Conservation (phyloP, 2,888 invertebrate genomes). For the Drosophila subsilvestris region DNA sequence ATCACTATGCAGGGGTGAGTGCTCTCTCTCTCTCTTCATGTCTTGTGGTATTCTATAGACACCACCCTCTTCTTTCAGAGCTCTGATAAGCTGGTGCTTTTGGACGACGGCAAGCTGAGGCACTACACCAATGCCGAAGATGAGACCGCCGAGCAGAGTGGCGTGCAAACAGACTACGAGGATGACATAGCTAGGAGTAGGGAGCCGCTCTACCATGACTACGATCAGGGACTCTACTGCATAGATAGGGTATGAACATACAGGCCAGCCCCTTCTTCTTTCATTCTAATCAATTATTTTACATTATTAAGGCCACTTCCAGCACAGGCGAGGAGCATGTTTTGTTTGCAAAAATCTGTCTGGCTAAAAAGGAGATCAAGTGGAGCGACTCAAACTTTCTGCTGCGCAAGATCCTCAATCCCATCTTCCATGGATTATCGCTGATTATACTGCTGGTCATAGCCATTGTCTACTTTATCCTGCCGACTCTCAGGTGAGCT, state of each 20-base stretch:
- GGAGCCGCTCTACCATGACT: slow-evolving; percentile 88
- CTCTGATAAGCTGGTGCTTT: slow-evolving; percentile 86
- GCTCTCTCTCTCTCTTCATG: neutral
- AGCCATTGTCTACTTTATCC: slow-evolving; percentile 91
- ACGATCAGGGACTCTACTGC: slow-evolving; percentile 91
- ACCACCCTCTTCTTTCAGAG: slow-evolving; percentile 80
- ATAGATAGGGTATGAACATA: slow-evolving; percentile 88
- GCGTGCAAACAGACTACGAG: slow-evolving; percentile 81
- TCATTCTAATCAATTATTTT: neutral
- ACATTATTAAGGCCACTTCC: slow-evolving; percentile 73
- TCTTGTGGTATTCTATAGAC: neutral
- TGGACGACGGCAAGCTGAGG: slow-evolving; percentile 89
- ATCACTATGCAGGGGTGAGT: slow-evolving; percentile 85
- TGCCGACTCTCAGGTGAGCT: slow-evolving; percentile 89
- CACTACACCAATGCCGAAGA: slow-evolving; percentile 88
- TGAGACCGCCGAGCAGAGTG: slow-evolving; percentile 61
- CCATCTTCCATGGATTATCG: slow-evolving; percentile 90
- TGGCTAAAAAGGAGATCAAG: slow-evolving; percentile 88
- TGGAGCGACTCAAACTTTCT: slow-evolving; percentile 91
- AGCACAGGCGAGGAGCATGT: slow-evolving; percentile 84
- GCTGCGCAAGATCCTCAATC: slow-evolving; percentile 90
- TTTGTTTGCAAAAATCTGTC: slow-evolving; percentile 90
- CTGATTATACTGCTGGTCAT: slow-evolving; percentile 89
- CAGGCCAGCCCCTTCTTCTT: neutral
- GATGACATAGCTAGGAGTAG: slow-evolving; percentile 84